A percentile compares a stretch with the other conserved stretches of the same genome.
Conservation (phyloP, 2,113 vertebrate genomes). For the Datnioides undecimradiatus region DNA sequence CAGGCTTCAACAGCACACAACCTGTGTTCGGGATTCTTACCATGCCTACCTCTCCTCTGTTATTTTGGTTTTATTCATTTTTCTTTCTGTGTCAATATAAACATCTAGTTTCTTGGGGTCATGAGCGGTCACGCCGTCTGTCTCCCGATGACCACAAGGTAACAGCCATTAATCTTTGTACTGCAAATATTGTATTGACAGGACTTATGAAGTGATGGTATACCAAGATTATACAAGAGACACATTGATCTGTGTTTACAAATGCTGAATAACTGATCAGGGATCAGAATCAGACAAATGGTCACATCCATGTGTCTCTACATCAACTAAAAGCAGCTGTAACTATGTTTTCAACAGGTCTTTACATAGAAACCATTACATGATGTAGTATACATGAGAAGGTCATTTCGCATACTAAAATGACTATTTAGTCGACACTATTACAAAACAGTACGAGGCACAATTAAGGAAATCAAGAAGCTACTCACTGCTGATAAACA, state of each 20-base stretch:
- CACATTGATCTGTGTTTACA: neutral
- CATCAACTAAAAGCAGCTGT: neutral
- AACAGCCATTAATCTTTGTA: neutral
- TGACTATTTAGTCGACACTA: conserved; percentile 13
- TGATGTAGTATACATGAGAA: conserved; percentile 33
- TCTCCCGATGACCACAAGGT: conserved; percentile 1
- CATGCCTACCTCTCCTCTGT: conserved; percentile 38
- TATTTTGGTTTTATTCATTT: conserved; percentile 30
- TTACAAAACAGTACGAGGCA: neutral
- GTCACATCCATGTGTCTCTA: neutral
- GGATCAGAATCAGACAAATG: neutral
- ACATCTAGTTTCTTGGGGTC: neutral
- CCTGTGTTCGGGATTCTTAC: conserved; percentile 48
- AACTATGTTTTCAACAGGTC: conserved; percentile 6
- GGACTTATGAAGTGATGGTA: neutral
- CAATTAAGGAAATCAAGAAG: conserved; percentile 3
- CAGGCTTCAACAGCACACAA: conserved; percentile 51
- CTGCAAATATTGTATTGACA: neutral
- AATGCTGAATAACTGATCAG: conserved; percentile 4
- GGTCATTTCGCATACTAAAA: neutral
- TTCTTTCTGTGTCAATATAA: neutral
- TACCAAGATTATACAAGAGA: neutral
- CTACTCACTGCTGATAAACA: neutral
- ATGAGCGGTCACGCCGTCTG: neutral
- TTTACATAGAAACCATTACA: conserved; percentile 11